phyloP scores from a whole-genome alignment of 2,888 invertebrate species.

The Scaptomyza caliginosa region DNA sequence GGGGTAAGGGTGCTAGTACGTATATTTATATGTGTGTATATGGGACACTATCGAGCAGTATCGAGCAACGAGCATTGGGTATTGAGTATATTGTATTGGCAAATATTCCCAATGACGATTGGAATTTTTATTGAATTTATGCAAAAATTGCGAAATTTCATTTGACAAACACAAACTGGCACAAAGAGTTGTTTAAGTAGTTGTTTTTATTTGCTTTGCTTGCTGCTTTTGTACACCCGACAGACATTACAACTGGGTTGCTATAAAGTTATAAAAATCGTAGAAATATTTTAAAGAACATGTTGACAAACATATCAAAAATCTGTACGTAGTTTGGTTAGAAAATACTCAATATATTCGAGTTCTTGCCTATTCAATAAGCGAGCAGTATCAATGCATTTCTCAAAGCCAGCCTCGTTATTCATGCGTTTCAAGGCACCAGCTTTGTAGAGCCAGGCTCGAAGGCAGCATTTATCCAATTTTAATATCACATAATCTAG shows the following conservation, averaged over 20 bases:
- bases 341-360: constrained; percentile 32
- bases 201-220: constrained; percentile 3
- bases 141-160: constrained; percentile 78
- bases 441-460: constrained; percentile 61
- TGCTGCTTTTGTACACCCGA: constrained; percentile 1
- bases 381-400: constrained; percentile 26
- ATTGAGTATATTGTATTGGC: constrained; percentile 65
- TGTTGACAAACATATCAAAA: constrained; percentile 16
- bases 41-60: constrained; percentile 4
- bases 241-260: neutral
- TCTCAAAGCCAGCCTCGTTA: constrained; percentile 41
- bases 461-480: constrained; percentile 34
- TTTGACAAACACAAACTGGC: constrained; percentile 46
- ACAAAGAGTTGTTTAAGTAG: constrained; percentile 19
- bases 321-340: constrained; percentile 41
- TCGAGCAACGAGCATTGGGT: constrained; percentile 1
- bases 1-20: neutral
- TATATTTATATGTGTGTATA: neutral
- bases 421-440: constrained; percentile 46
- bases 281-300: too few relatives aligned
- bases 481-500: constrained; percentile 41
- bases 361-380: constrained; percentile 9
- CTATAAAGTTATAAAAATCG: neutral
- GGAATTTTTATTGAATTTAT: constrained; percentile 80
- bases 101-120: constrained; percentile 78